Conservation (phyloP, 2,113 vertebrate genomes). For the Pollimyrus isidori region DNA sequence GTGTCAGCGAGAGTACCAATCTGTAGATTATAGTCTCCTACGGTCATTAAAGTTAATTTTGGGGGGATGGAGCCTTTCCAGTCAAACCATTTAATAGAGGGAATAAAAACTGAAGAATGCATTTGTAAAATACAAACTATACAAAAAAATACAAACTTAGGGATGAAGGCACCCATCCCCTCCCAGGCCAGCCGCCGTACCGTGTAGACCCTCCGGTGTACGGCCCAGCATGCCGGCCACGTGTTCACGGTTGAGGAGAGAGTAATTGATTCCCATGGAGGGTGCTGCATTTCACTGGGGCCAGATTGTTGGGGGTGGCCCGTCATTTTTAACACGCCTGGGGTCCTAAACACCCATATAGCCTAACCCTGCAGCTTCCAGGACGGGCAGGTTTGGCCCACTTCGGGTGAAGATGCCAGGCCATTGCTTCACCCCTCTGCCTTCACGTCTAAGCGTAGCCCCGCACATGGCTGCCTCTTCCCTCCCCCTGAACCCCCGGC, state of each 20-base stretch:
- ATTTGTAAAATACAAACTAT: not conserved
- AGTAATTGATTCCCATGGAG: slow-evolving; percentile 15
- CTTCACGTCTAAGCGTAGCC: slow-evolving; percentile 48
- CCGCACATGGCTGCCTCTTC: slow-evolving; percentile 58
- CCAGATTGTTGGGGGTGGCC: slow-evolving; percentile 18
- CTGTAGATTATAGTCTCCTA: not conserved
- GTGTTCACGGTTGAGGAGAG: not conserved
- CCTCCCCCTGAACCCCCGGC: slow-evolving; percentile 69
- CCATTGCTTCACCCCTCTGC: slow-evolving; percentile 60
- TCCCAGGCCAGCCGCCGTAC: not conserved
- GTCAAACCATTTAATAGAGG: not conserved
- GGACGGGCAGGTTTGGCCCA: slow-evolving; percentile 51
- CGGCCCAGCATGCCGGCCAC: not conserved
- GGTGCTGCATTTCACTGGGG: slow-evolving; percentile 1
- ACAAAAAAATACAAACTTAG: not conserved
- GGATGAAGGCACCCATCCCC: not conserved
- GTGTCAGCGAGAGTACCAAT: not conserved
- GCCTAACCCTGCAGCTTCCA: slow-evolving; percentile 42
- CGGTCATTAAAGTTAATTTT: not conserved
- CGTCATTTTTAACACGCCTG: slow-evolving; percentile 45
- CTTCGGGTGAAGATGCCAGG: slow-evolving; percentile 51
- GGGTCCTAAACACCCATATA: slow-evolving; percentile 38
- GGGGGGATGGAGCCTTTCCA: not conserved
- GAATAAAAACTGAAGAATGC: not conserved
- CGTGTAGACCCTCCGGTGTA: too few species aligned